Evolutionary conservation across 1,140 invertebrate species (phyloP), one percentile per base, ranked within the genome.

Genomic region (Tribolium castaneum): DNA sequence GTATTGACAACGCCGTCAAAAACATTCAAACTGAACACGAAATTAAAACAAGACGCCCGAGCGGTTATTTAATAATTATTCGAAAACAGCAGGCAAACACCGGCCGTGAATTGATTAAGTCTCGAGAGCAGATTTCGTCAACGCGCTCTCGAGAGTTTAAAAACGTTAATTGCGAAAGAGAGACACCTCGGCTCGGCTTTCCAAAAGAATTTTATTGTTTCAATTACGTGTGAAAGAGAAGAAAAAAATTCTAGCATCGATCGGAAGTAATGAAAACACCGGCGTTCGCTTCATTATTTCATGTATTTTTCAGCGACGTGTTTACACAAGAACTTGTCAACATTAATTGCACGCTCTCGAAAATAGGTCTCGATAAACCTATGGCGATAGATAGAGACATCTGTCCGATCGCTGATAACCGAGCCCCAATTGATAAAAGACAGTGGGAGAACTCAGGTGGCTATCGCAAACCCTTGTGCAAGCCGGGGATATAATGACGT

Each of bases 1-100:
- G 50, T 76, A 76, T 66, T 76, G 75, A 76, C 75, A 76, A 76
- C 75, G 51, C 51, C 66, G 75, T 76, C 75, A 76, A 76, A 76
- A 76, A 66, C 75, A 76, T 76, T 66, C 75, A 14, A 76, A 76
- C 50, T 76, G 75, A 76, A 76, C 75, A 76, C 45, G 54, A 76
- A 76, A 76, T 76, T 76, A 76, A 76, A 76, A 76, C 72, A 56
- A 56, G 72, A 52, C 25, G 49, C 16, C 16, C 16, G 71, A 25
- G 49, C 49, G 49, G 45, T 73, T 51, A 73, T 35, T 54, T 39
- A 54, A 73, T 73, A 73, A 73, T 73, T 73, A 73, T 73, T 72
- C 49, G n/a, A 73, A 73, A 73, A 73, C 52, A 51, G 71, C 52
- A 51, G 71, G 71, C 14, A 30, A 54, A 73, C 9, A 25, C 50